A percentile compares a stretch with the other conserved stretches of the same genome.
phyloP scores from a whole-genome alignment of 2,888 invertebrate species.

The Halocaridina rubra region DNA sequence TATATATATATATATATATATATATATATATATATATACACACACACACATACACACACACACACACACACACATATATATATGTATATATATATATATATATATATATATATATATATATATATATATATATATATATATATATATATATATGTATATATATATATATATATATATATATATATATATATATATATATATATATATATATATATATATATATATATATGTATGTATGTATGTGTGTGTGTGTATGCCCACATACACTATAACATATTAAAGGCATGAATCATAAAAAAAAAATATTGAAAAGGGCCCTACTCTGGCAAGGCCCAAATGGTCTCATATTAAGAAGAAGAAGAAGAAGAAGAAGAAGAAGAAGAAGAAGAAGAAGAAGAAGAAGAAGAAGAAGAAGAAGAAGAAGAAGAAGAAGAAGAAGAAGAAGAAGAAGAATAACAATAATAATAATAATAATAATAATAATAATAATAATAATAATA shows the following conservation, averaged over 20 bases:
- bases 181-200: neutral
- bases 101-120: neutral
- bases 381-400: too few relatives aligned
- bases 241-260: neutral
- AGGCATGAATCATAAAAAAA: too few relatives aligned
- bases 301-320: neutral
- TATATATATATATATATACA: neutral
- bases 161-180: neutral
- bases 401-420: too few relatives aligned
- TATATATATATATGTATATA: neutral
- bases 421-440: too few relatives aligned
- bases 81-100: neutral
- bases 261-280: neutral
- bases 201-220: neutral
- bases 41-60: neutral
- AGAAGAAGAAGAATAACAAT: too few relatives aligned
- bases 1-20: neutral
- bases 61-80: neutral
- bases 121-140: neutral
- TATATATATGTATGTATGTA: neutral
- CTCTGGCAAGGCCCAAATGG: neutral
- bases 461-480: too few relatives aligned
- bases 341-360: neutral
- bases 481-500: too few relatives aligned
- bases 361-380: too few relatives aligned